Evolutionary conservation across 2,888 invertebrate genomes (phyloP), one percentile per base, ranked within the genome.

Genomic region (Cheilosia scutellata): DNA sequence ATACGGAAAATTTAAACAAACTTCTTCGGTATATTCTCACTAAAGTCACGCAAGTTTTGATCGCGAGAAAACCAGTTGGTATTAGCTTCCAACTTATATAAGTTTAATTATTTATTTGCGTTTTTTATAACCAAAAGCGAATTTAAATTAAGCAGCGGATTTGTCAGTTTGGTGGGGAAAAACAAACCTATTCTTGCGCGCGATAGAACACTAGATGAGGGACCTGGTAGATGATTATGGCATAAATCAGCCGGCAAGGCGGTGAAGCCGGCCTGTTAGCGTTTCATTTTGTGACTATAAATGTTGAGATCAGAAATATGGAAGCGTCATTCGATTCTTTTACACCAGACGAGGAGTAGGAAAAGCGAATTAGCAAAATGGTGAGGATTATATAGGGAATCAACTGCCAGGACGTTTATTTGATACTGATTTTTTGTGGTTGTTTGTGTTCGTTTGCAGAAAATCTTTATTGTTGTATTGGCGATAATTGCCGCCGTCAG

Each of bases 401-500:
- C 20, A 47, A 57, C 57, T 31, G 40, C 9, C 27, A 47, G 42
- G 4, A 31, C 13, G 4, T 37, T n/a, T 58, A 5, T 31, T n/a
- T 49, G 16, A 29, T 20, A 70, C 13, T 51, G 11, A 31, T 1
- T 58, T 13, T 7, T 11, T 57, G 27, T 44, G n/a, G n/a, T n/a
- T n/a, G n/a, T 57, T 57, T 71, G 40, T 57, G 2, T 7, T 33
- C 13, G 20, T 27, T 58, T 25, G 13, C 5, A 86, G 86, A 86
- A 86, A 76, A 33, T 86, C 33, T 77, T 86, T 11, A 44, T 86
- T 5, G 60, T 86, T 68, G 86, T 71, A 68, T 68, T 86, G 72
- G 86, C 86, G 63, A 77, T 86, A 47, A 82, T 86, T 72, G 86
- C 86, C 40, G 86, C 77, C 33, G 82, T 72, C 0, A 86, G 76